Base-by-base conservation (phyloP, 1,140 invertebrate genomes). In the Euglossa dilemma region DNA sequence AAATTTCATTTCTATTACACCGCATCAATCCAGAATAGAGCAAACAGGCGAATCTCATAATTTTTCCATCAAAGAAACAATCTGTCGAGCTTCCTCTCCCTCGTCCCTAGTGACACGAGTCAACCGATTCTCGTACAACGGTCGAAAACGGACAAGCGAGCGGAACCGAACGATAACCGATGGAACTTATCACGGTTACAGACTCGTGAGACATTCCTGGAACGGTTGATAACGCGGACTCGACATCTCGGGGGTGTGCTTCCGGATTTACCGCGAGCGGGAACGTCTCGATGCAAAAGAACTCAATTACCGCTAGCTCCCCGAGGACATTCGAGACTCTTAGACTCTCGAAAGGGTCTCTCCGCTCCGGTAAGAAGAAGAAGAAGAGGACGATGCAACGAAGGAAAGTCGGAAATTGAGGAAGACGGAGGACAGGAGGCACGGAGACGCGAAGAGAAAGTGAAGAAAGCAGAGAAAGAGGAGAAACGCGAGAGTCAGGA, bases 251-350 rank as follows among this genome's bases (percentile, higher is more conserved):
- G n/a, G 73, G 70, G 59, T 50, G 59, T 43, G 25, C 56, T 52
- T 59, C n/a, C 61, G 61, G 28, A 74, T 66, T 28, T 64, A 47
- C 43, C 14, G 69, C 47, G 23, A 45, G n/a, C 12, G 43, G 52
- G 23, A 50, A 20, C 23, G 14, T 59, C 64, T 59, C 86, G 67
- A 88, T 85, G 84, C 85, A 90, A 90, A 90, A 90, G 86, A 90
- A 90, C 89, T 90, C 89, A 88, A 90, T 90, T 90, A 90, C 80
- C 43, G 52, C 52, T 69, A 54, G 67, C 69, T 80, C 83, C 79
- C 57, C 28, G 75, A 83, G 80, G 80, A 78, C 54, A 25, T 70
- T 81, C 59, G 85, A 69, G 80, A 59, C 87, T 71, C 77, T 74
- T 80, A 76, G 77, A 64, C 76, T 85, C 85, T 89, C 76, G n/a